Evolutionary conservation across 2,113 vertebrate species (phyloP).

Genomic region (Alligator mississippiensis): DNA sequence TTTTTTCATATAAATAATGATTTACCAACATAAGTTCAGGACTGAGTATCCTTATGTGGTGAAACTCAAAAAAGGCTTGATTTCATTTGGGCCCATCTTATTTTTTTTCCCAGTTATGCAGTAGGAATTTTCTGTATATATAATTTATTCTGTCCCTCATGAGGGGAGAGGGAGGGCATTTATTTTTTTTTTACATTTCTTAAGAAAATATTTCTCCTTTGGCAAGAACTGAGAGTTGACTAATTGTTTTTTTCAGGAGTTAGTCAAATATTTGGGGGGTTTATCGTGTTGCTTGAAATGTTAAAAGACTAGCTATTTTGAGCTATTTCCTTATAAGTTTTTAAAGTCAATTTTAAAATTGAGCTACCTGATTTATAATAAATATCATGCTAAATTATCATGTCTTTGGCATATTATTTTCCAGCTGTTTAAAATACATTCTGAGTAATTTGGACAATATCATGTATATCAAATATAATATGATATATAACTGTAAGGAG

Average conservation of each 20-base stretch:
- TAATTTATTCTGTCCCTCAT: background rate
- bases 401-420: background rate
- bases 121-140: background rate
- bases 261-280: background rate
- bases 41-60: background rate
- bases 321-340: background rate
- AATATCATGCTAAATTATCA: background rate
- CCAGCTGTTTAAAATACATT: no score
- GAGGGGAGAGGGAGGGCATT: no score
- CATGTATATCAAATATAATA: no score
- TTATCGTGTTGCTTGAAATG: background rate
- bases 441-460: no score
- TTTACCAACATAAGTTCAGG: background rate
- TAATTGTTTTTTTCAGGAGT: background rate
- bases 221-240: background rate
- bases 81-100: background rate
- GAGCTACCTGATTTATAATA: background rate
- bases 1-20: background rate
- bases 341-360: background rate
- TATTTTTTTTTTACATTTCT: background rate
- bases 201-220: background rate
- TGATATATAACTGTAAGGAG: no score
- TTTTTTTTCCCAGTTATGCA: background rate
- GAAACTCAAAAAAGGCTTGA: background rate
- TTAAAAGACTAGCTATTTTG: background rate